Base-by-base conservation (phyloP, 2,888 invertebrate genomes). In the Eupithecia subumbrata region DNA sequence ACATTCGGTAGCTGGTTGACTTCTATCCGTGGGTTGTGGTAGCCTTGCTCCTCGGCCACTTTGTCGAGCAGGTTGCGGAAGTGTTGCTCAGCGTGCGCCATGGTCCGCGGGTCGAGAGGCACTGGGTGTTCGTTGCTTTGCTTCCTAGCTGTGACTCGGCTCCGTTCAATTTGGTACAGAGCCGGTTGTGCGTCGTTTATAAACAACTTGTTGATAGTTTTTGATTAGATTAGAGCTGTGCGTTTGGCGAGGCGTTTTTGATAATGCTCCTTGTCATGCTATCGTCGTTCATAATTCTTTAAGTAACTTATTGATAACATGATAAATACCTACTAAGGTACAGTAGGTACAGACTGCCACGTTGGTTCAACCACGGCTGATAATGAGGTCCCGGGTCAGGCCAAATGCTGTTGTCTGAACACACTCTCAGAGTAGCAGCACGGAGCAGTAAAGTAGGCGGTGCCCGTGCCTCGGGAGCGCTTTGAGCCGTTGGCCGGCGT, bases 1-100 rank as follows among this genome's bases (percentile, higher is more conserved):
- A 69, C 73, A 3, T 67, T 78, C 0, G 74, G 66, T 14, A 79
- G 12, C 7, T 67, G 43, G 0, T 52, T 37, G 0, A 76, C 14
- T 45, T 75, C 43, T 8, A 75, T 72, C 7, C 74, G 40, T 1
- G 74, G 69, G 64, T 78, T 56, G 34, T 37, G 8, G 66, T 76
- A 79, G 9, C 74, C 72, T 56, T 75, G 77, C 73, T 80, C 76
- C 4, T 0, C 12, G 5, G 80, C 79, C 25, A 80, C 72, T 40
- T 71, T 73, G 11, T 73, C 69, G n/a, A 79, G 74, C 37, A 76
- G 45, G 7, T 72, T 72, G 60, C 75, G 74, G 37, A 79, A 68
- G 11, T 75, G 70, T 56, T 40, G 71, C 12, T 75, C 74, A 5
- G 73, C 72, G 75, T 73, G 52, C 37, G 76, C 76, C 79, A 79